A percentile compares a stretch with the other conserved stretches of the same genome.
Evolutionary conservation across 1,140 invertebrate species (phyloP).

Genomic region (Anastatus disparis): DNA sequence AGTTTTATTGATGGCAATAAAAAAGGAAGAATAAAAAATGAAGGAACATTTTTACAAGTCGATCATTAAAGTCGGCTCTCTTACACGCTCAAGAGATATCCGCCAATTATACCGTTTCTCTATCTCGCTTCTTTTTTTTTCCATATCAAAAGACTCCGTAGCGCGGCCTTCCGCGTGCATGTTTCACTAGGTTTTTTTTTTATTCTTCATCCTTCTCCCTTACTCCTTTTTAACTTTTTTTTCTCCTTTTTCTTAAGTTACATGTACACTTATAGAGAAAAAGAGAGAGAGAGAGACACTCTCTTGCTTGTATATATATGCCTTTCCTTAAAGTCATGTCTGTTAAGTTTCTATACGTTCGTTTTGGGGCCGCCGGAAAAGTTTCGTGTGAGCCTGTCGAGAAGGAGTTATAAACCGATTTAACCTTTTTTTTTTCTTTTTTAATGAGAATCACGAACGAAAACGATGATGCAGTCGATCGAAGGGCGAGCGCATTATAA

Average conservation of each 20-base stretch:
- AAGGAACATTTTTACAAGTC: constrained; percentile 55
- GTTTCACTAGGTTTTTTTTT: background rate
- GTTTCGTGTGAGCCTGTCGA: constrained; percentile 19
- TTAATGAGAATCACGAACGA: constrained; percentile 11
- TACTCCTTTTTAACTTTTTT: constrained; percentile 7
- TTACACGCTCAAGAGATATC: constrained; percentile 48
- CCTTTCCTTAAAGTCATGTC: background rate
- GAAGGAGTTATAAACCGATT: constrained; percentile 32
- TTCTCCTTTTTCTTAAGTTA: too few species aligned
- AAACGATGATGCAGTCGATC: constrained; percentile 21
- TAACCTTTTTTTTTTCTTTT: constrained; percentile 15
- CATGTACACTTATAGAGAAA: too few species aligned
- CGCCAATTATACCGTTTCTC: constrained; percentile 50
- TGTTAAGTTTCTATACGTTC: background rate
- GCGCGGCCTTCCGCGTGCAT: constrained; percentile 15
- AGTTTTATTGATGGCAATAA: constrained; percentile 32
- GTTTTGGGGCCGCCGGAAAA: constrained; percentile 33
- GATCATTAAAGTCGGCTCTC: constrained; percentile 54
- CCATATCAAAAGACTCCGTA: constrained; percentile 5
- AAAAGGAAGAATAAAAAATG: constrained; percentile 52
- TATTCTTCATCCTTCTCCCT: background rate
- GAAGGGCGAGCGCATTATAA: background rate
- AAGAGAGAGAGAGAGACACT: too few species aligned
- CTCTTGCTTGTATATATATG: too few species aligned
- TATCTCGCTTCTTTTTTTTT: constrained; percentile 25